Base-by-base conservation (phyloP, 30 jellyfish, hydroid and myxozoan species). In the Hydractinia echinata region DNA sequence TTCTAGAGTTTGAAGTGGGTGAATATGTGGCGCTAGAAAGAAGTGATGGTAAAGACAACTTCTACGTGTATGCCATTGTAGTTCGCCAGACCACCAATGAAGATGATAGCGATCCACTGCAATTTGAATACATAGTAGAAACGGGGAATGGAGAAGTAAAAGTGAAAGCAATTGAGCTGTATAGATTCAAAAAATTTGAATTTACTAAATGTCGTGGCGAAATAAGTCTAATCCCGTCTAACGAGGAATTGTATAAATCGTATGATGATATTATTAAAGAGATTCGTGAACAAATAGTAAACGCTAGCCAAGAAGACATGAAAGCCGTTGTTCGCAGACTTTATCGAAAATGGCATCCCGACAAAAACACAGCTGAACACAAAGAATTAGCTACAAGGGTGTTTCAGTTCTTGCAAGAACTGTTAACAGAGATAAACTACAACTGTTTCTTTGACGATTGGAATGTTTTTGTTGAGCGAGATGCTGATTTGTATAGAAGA, bases 311-410 rank as follows among this genome's bases (percentile, higher is more conserved):
- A 53, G 83, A 72, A 3, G 81, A 50, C 3, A 56, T 52, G 53
- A 89, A 82, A 82, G 79, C 58, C 30, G 71, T 84, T 61, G 53
- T 84, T 30, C 80, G 86, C 55, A 86, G 96, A 8, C 76, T 89
- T 1, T 89, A 79, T 79, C 76, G 83, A 77, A 76, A 77, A 10
- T 89, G 96, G 96, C 96, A 89, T 81, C 96, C 96, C 5, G 95
- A 89, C 51, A 89, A 83, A 81, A 72, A 89, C 68, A 77, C 90
- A 11, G 89, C 82, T 13, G 66, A 61, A 15, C 61, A 58, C 44
- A 89, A 89, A 79, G 91, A 83, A 21, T 16, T 74, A 10, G 86
- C 91, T 61, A 79, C 89, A 7, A 67, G 72, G 55, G 71, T 89
- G 16, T 89, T 89, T 61, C 85, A 83, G 54, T 85, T 52, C 73